Percentiles rank a stretch among this genome's conserved stretches.
phyloP scores from a whole-genome alignment of 2,797 vertebrate species.

The Periophthalmus magnuspinnatus region DNA sequence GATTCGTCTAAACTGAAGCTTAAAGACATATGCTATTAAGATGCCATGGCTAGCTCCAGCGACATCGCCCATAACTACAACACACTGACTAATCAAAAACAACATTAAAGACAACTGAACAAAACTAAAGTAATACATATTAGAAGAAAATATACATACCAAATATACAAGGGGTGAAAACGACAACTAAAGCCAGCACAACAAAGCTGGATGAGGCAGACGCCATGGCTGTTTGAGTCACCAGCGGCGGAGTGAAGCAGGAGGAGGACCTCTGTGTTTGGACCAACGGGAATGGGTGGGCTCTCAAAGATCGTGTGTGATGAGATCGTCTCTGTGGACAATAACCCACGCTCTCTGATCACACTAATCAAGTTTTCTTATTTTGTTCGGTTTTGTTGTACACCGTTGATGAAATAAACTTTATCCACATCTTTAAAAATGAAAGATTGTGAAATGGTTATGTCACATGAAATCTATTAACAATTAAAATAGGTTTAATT shows the following conservation, averaged over 20 bases:
- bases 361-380: not conserved
- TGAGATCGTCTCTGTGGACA: not conserved
- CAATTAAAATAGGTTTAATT: too few relatives aligned
- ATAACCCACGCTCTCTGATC: not conserved
- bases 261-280: not conserved
- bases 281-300: not conserved
- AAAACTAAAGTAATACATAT: rapidly evolving
- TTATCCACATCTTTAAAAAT: too few relatives aligned
- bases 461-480: too few relatives aligned
- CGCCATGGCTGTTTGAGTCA: constrained; percentile 47
- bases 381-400: not conserved
- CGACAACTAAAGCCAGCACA: constrained; percentile 23
- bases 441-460: too few relatives aligned
- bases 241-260: not conserved
- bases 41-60: constrained; percentile 3
- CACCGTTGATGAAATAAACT: not conserved
- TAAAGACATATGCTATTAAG: too few relatives aligned
- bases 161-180: constrained; percentile 10
- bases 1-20: not conserved
- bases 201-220: constrained; percentile 23
- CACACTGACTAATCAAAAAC: not conserved
- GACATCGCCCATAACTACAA: constrained; percentile 21
- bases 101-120: not conserved
- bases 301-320: constrained; percentile 17
- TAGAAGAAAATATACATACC: constrained; percentile 46